Evolutionary conservation across 2,797 vertebrate genomes (phyloP), one percentile per base, ranked within the genome.

Genomic region (Onychomys arenicola): DNA sequence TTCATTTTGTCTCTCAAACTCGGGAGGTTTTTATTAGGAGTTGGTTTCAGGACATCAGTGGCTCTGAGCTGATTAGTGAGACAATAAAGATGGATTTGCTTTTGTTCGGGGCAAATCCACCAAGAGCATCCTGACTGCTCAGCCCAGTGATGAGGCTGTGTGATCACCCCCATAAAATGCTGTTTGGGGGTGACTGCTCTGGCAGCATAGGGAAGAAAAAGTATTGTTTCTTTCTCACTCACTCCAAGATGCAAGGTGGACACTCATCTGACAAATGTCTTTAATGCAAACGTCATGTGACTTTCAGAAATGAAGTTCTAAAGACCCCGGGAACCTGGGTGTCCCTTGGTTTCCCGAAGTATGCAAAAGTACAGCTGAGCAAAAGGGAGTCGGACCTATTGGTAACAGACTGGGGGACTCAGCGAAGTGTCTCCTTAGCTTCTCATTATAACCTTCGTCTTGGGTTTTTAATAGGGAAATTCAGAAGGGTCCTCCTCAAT

Each of bases 81-180:
- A 83, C 75, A 97, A 73, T 95, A 93, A 91, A 94, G 82, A 77
- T 91, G 34, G 34, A 84, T 93, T 96, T 96, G 49, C 91, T 65
- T 95, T 96, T 63, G 78, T 93, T 93, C 95, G 97, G 96, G 78
- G 27, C 55, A 2, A 69, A 46, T 86, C 87, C 3, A 46, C 43
- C 1, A 25, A 67, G 80, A 78, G 23, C 27, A 90, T 95, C 80
- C 57, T 11, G 73, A 43, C 73, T 81, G 6, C 76, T 77, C 40
- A 75, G 25, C 34, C 65, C 95, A 94, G 89, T 37, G 93, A 0
- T 73, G 52, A 96, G 86, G 37, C 65, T 90, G 0, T 67, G 7
- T 21, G 14, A 49, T 40, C 40, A 25, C 23, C 23, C 14, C 5
- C 27, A 57, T 11, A 49, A 73, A 82, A 46, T 75, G n/a, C 78